phyloP scores from a whole-genome alignment of 1,140 invertebrate species.

The Andricus grossulariae region DNA sequence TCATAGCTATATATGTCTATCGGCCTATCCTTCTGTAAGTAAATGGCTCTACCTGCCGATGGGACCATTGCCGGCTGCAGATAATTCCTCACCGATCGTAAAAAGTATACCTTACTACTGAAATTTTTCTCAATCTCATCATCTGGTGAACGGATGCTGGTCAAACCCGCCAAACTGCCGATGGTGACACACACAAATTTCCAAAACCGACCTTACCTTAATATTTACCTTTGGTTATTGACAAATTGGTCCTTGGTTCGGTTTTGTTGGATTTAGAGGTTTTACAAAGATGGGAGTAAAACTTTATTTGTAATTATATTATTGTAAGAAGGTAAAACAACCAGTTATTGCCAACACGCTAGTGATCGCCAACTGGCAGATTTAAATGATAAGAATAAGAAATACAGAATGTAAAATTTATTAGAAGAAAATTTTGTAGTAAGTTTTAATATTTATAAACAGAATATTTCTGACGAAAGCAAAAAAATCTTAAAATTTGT shows the following conservation, averaged over 20 bases:
- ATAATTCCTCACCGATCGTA: not conserved
- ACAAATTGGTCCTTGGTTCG: not conserved
- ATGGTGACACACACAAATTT: not conserved
- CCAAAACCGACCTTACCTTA: not conserved
- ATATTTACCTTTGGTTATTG: not conserved
- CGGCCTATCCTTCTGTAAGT: slow-evolving; percentile 58
- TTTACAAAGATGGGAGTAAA: not conserved
- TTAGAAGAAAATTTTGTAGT: too few species aligned
- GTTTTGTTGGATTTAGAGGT: not conserved
- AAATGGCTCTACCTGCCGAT: slow-evolving; percentile 63
- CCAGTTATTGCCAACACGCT: too few species aligned
- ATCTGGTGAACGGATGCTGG: slow-evolving; percentile 4
- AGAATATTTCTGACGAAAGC: too few species aligned
- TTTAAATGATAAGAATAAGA: too few species aligned
- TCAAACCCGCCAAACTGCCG: not conserved
- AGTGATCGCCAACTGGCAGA: too few species aligned
- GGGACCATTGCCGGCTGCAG: slow-evolving; percentile 46
- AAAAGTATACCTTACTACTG: not conserved
- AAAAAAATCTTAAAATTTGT: too few species aligned
- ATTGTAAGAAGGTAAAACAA: too few species aligned
- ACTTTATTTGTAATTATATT: not conserved
- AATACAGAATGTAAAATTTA: too few species aligned
- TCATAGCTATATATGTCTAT: slow-evolving; percentile 39
- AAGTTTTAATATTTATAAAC: too few species aligned
- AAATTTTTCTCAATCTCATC: not conserved